Evolutionary conservation across 2,888 invertebrate species (phyloP), one percentile per base, ranked within the genome.

Genomic region (Hylaea fasciaria): DNA sequence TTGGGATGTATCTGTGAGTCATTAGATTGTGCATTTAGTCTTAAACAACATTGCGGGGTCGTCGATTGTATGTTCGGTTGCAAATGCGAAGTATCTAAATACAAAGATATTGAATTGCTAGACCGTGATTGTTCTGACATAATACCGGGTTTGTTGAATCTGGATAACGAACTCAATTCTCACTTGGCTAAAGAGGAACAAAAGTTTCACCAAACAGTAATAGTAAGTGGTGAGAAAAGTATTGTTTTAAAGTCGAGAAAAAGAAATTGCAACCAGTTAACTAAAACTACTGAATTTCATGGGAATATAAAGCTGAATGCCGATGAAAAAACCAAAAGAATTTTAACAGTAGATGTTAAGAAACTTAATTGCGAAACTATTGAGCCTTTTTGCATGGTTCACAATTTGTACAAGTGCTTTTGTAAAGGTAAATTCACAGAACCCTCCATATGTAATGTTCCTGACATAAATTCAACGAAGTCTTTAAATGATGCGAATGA

Each of bases 151-250:
- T 77, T 93, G 50, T 66, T 87, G 35, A 85, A 86, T 69, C 74
- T 94, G 52, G 90, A 94, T 65, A 88, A 89, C 68, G 86, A 92
- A 75, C 89, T 90, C 0, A 93, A 93, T 71, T 85, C 80, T 44
- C 93, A 93, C 58, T 83, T 96, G 62, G 94, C 95, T 0, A 95
- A 94, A 79, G 94, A 94, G 73, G 95, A 96, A 80, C 93, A 94
- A 78, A 95, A 95, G 74, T 96, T 96, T 81, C 95, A 94, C 13
- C 95, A 95, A 71, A 96, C 96, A 4, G 93, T 96, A 22, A 94
- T 96, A 55, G 84, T 94, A 43, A 93, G 94, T 10, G 94, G 94
- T 28, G 93, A 95, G 72, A 94, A 94, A 81, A 94, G 94, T 49
- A 93, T 95, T 69, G 81, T 95, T 9, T 89, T 95, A 29, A 95